Percentiles rank a stretch among this genome's conserved stretches.
Conservation (phyloP, 1,140 invertebrate species). For the Listronotus oregonensis region DNA sequence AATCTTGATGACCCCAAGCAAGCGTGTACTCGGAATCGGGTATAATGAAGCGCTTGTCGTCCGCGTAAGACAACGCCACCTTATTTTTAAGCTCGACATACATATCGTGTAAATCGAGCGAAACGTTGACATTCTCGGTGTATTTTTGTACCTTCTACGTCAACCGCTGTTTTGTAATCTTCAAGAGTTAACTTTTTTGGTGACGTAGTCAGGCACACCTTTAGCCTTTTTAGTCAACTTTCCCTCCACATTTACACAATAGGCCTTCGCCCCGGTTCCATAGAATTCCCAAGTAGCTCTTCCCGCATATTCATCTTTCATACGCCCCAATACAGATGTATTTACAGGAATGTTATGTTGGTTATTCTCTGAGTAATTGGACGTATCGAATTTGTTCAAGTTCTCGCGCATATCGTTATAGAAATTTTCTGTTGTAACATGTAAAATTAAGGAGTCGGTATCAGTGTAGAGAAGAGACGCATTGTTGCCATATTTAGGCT, state of each 20-base stretch:
- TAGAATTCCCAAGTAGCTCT: constrained; percentile 4
- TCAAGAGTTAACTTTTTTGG: constrained; percentile 19
- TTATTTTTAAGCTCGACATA: constrained; percentile 22
- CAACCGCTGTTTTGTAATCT: constrained; percentile 15
- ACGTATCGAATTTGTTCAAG: constrained; percentile 43
- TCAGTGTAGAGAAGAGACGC: constrained; percentile 44
- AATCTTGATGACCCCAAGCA: constrained; percentile 15
- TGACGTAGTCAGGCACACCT: constrained; percentile 41
- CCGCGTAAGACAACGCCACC: constrained; percentile 5
- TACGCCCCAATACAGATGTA: constrained; percentile 7
- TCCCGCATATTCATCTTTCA: constrained; percentile 21
- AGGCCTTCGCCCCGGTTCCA: constrained; percentile 16
- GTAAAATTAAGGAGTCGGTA: constrained; percentile 43
- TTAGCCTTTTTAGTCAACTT: constrained; percentile 41
- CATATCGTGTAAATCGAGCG: constrained; percentile 13
- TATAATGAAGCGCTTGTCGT: constrained; percentile 19
- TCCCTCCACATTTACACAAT: constrained; percentile 16
- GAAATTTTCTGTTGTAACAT: constrained; percentile 34
- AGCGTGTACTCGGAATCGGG: constrained; percentile 2
- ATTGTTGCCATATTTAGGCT: constrained; percentile 31
- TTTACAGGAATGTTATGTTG: constrained; percentile 36
- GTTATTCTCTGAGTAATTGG: constrained; percentile 41
- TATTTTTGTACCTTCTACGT: not conserved
- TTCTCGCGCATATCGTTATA: constrained; percentile 39
- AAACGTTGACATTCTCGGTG: constrained; percentile 11